phyloP scores from a whole-genome alignment of 2,888 invertebrate species.

The Fragum whitleyi region DNA sequence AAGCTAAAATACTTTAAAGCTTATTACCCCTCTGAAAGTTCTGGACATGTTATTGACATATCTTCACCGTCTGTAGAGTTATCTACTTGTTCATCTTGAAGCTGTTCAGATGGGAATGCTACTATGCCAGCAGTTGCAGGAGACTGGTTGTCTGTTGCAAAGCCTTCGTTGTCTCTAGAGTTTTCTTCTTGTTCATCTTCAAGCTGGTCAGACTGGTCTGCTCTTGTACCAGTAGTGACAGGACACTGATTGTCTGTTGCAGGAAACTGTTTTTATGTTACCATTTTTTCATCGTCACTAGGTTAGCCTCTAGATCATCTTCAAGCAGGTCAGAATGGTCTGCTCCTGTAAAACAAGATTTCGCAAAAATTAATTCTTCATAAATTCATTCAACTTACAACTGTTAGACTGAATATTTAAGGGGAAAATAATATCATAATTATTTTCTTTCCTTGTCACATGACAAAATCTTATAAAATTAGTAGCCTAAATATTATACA shows the following conservation, averaged over 20 bases:
- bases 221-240: too few relatives aligned
- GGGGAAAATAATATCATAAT: too few relatives aligned
- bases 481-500: too few relatives aligned
- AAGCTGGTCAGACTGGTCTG: neutral
- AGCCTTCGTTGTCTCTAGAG: neutral
- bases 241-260: too few relatives aligned
- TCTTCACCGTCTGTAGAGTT: neutral
- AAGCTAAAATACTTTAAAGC: constrained; percentile 3
- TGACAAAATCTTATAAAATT: too few relatives aligned
- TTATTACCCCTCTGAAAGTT: constrained; percentile 11
- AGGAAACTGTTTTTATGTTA: too few relatives aligned
- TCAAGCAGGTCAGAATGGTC: neutral
- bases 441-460: too few relatives aligned
- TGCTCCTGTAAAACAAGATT: neutral
- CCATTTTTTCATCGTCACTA: too few relatives aligned
- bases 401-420: too few relatives aligned
- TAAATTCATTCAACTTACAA: too few relatives aligned
- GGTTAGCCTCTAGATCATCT: neutral
- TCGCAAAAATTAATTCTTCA: too few relatives aligned
- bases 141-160: neutral
- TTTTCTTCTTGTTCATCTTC: neutral
- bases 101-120: neutral
- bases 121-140: neutral
- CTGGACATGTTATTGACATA: neutral
- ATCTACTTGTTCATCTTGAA: neutral